These are phyloP conservation scores for Anas platyrhynchos DNA, from an alignment of 2,113 vertebrate genomes.

Conservation along the genomic window DNA sequence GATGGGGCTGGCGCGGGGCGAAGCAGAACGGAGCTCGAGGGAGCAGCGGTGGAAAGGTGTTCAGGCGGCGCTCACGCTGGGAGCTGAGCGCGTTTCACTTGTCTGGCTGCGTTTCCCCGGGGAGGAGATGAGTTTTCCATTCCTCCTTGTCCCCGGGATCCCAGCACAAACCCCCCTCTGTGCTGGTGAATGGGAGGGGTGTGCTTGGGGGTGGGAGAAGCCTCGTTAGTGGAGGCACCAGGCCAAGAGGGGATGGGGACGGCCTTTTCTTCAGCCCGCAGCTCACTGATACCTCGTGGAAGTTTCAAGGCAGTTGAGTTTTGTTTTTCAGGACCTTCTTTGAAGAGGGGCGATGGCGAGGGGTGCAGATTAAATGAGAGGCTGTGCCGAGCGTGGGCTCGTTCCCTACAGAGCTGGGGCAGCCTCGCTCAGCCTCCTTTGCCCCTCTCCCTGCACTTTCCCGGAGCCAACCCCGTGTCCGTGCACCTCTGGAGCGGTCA, in stretches of 20 bases:
- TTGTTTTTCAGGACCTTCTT: not conserved
- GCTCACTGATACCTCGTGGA: not conserved
- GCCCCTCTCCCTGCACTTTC: not conserved
- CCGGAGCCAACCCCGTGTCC: not conserved
- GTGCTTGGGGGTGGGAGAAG: not conserved
- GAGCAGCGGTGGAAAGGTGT: not conserved
- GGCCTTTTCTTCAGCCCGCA: not conserved
- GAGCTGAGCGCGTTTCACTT: not conserved
- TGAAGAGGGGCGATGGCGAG: not conserved
- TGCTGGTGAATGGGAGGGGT: not conserved
- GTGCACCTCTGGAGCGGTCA: not conserved
- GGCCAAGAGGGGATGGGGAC: not conserved
- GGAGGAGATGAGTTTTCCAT: not conserved
- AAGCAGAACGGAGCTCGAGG: not conserved
- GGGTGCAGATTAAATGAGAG: not conserved
- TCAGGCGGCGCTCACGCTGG: fast-evolving
- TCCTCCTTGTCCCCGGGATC: not conserved
- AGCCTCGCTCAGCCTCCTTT: not conserved
- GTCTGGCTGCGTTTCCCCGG: not conserved
- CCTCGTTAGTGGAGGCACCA: not conserved
- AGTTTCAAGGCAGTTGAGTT: not conserved
- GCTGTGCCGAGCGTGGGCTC: not conserved
- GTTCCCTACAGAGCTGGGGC: not conserved
- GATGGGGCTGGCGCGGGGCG: not conserved
- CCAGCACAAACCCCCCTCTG: not conserved